Base-by-base conservation (phyloP, 1,140 invertebrate genomes). In the Ostrea edulis region DNA sequence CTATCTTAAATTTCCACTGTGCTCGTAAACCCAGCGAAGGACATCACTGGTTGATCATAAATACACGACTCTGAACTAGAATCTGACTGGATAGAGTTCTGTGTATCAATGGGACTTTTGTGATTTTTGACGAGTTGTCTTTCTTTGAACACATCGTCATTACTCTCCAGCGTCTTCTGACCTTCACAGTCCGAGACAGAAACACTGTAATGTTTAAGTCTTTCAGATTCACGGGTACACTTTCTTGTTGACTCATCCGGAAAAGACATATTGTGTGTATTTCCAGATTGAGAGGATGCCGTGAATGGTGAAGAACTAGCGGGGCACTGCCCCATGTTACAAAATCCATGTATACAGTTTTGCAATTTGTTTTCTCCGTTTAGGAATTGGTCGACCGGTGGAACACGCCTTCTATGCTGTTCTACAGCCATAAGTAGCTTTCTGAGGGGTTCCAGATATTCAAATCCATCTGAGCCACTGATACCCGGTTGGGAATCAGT, bases 371-470 rank as follows among this genome's bases (percentile, higher is more conserved):
- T 44, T 3, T 35, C 68, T 5, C 35, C 68, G 8, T 77, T 22
- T 14, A 77, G 68, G 25, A 77, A 77, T 35, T 77, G 68, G 11
- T 25, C 25, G 29, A 77, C 68, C 0, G 68, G 68, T 4, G 68
- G 68, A 25, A 29, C 25, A 44, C 68, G 68, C 11, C 68, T 8
- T 29, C 68, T 44, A 2, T 77, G 68, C 8, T 35, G 25, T 35
- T 77, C 68, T 35, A 77, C 68, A 17, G 68, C 68, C 68, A 77
- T 25, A 3, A 77, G 9, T 9, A 77, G 68, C 25, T 77, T 22
- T 29, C 68, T 77, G 68, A 77, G 68, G 5, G 68, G 68, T 25
- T 77, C 68, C 68, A 77, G 12, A 29, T 77, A 77, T 11, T 77
- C 68, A 77, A 77, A 77, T 9, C 68, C 68, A 14, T 77, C 68